phyloP scores from a whole-genome alignment of 2,797 vertebrate genomes.

The Sebastiscus albofasciatus region DNA sequence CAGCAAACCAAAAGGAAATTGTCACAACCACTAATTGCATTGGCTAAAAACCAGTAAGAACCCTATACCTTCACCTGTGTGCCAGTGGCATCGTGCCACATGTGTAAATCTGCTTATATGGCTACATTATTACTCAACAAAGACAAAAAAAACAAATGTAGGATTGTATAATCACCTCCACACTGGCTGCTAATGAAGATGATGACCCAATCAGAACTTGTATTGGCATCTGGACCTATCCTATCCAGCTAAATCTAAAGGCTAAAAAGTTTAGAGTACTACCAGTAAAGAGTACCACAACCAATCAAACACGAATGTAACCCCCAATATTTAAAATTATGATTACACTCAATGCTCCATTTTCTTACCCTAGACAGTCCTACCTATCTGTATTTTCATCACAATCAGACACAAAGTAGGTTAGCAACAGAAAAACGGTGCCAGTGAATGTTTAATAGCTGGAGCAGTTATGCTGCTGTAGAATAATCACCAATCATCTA shows the following conservation, averaged over 20 bases:
- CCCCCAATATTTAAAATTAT: neutral
- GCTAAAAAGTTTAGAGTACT: neutral
- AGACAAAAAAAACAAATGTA: neutral
- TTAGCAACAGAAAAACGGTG: neutral
- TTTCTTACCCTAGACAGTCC: neutral
- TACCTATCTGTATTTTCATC: neutral
- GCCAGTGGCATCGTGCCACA: neutral
- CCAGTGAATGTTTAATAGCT: neutral
- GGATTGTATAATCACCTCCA: neutral
- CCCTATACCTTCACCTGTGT: too few species aligned
- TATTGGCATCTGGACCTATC: neutral
- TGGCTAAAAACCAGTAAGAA: neutral
- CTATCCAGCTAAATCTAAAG: neutral
- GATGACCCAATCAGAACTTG: too few species aligned
- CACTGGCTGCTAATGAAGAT: neutral
- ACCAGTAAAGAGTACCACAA: neutral
- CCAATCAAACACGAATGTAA: neutral
- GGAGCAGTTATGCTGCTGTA: neutral
- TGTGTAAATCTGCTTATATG: neutral
- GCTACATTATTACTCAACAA: neutral
- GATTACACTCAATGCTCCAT: neutral
- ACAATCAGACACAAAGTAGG: neutral
- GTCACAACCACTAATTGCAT: neutral
- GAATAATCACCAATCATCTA: conserved; percentile 5
- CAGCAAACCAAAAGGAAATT: neutral